These are phyloP conservation scores for Gallinago paraguaiae DNA, from an alignment of 2,113 vertebrate genomes.

Conservation along the genomic window DNA sequence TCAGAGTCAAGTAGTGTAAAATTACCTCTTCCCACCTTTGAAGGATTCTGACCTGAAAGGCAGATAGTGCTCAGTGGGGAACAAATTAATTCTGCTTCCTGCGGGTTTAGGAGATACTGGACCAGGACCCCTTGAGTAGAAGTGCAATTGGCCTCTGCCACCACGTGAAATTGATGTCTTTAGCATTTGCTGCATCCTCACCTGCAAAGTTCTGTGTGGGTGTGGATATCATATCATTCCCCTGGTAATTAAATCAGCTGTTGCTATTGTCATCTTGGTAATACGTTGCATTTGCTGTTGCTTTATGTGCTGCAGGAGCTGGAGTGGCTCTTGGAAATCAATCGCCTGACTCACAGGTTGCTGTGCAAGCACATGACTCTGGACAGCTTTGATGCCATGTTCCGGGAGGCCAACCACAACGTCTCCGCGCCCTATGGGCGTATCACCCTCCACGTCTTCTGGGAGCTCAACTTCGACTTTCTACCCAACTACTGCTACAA, in stretches of 20 bases:
- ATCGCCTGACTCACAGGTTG: conserved; percentile 93
- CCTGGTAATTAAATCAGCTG: not conserved
- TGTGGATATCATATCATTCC: not conserved
- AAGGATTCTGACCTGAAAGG: conserved; percentile 14
- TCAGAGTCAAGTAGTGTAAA: conserved; percentile 48
- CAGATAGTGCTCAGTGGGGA: not conserved
- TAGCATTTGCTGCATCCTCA: not conserved
- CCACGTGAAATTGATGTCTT: not conserved
- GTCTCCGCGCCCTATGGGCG: conserved; percentile 97
- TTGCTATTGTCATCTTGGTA: not conserved
- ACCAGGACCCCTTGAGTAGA: not conserved
- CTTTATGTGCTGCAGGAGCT: conserved; percentile 83
- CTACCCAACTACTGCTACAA: conserved; percentile 99
- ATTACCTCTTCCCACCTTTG: not conserved
- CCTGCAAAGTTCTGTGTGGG: not conserved
- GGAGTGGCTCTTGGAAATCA: conserved; percentile 97
- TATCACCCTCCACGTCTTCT: conserved; percentile 98
- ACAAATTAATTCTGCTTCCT: conserved; percentile 6
- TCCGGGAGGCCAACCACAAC: conserved; percentile 98
- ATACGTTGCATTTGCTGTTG: not conserved
- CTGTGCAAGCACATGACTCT: conserved; percentile 96
- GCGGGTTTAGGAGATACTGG: not conserved
- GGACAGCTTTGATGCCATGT: conserved; percentile 99
- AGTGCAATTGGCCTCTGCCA: not conserved
- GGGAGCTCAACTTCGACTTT: conserved; percentile 99